phyloP scores from a whole-genome alignment of 2,797 vertebrate genomes.

The Sebastes jordani region DNA sequence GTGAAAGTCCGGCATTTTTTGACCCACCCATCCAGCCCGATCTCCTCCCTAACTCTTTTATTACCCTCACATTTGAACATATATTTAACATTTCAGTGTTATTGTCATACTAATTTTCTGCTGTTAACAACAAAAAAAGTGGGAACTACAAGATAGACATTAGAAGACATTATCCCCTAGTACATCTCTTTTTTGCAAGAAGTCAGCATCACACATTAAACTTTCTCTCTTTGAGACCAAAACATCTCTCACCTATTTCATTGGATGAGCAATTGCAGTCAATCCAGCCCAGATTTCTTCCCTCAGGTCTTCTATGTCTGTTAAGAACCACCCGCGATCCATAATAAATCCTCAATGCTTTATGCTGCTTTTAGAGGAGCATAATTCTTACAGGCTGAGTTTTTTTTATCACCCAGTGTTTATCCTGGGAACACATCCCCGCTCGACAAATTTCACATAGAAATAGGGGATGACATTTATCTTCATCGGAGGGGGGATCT shows the following conservation, averaged over 20 bases:
- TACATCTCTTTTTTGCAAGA: neutral
- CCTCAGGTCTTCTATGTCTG: neutral
- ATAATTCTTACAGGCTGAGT: conserved; percentile 64
- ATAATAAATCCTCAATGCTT: conserved; percentile 56
- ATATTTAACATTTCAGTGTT: neutral
- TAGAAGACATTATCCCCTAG: neutral
- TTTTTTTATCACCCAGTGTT: conserved; percentile 69
- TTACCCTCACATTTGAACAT: neutral
- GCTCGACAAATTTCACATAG: conserved; percentile 56
- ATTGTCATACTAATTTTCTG: neutral
- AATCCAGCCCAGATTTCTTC: conserved; percentile 34
- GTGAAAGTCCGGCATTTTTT: rapidly evolving
- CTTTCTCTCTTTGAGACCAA: neutral
- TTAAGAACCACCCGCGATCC: conserved; percentile 33
- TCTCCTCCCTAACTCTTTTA: no score
- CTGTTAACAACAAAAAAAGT: neutral
- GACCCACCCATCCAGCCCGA: no score
- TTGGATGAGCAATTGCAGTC: conserved; percentile 4
- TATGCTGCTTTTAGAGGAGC: conserved; percentile 73
- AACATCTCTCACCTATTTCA: neutral
- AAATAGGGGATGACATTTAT: conserved; percentile 58
- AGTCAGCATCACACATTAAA: neutral
- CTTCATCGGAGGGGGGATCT: conserved; percentile 52
- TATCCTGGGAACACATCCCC: conserved; percentile 70
- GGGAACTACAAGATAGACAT: neutral